Conservation (phyloP, 2,113 vertebrate genomes). For the Cacatua alba region DNA sequence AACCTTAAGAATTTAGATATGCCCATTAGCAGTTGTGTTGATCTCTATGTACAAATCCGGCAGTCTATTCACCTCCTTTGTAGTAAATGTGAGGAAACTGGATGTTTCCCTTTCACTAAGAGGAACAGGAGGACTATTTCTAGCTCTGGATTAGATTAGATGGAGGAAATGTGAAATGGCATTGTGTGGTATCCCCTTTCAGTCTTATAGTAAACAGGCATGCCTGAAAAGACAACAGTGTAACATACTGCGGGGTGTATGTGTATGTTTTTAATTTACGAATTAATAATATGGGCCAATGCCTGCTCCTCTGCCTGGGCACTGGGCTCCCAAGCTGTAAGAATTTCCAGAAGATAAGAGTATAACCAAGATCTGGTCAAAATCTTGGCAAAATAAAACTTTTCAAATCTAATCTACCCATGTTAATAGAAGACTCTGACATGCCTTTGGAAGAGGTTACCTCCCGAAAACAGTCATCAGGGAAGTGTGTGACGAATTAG, state of each 20-base stretch:
- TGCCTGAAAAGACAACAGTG: background rate
- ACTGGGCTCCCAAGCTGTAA: background rate
- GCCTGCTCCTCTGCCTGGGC: background rate
- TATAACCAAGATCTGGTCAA: background rate
- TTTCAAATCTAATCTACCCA: background rate
- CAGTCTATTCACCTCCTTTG: background rate
- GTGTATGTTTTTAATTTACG: background rate
- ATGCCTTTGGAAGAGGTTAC: background rate
- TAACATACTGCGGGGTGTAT: background rate
- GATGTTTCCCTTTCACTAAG: background rate
- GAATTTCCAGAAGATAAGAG: background rate
- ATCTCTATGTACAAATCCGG: background rate
- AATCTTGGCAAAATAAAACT: background rate
- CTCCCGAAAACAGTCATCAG: background rate
- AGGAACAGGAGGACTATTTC: background rate
- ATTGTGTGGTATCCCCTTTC: background rate
- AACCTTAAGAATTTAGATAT: background rate
- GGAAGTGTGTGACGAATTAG: background rate
- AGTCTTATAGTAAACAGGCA: background rate
- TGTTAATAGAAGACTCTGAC: background rate
- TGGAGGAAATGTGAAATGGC: background rate
- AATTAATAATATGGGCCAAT: background rate
- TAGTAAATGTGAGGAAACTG: background rate
- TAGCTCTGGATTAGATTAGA: background rate
- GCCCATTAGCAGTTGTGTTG: background rate